Percentiles rank a stretch among this genome's conserved stretches.
Evolutionary conservation across 2,113 vertebrate species (phyloP).

Genomic region (Ceyx margarethae): DNA sequence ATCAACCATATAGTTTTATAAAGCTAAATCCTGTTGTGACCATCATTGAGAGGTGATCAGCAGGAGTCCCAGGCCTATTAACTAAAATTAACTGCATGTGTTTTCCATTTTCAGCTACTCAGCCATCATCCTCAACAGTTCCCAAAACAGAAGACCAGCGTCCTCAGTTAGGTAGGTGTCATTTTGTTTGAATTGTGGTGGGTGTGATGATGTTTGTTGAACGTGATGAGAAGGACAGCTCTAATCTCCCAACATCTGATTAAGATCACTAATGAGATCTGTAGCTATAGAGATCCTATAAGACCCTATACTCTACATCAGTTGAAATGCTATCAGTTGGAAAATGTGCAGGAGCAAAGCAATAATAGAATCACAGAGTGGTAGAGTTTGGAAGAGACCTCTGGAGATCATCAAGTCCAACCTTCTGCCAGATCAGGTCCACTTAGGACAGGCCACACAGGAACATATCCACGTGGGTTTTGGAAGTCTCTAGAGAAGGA

Average conservation of each 20-base stretch:
- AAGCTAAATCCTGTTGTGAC: background rate
- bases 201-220: background rate
- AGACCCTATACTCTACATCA: background rate
- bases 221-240: background rate
- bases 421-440: too few relatives aligned
- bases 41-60: background rate
- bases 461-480: too few relatives aligned
- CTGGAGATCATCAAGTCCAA: too few relatives aligned
- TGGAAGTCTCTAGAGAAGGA: too few relatives aligned
- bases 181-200: background rate
- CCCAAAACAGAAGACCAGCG: constrained; percentile 89
- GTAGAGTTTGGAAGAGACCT: too few relatives aligned
- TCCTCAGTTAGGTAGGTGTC: constrained; percentile 82
- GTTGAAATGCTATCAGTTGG: background rate
- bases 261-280: background rate
- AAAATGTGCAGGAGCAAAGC: background rate
- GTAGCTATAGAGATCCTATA: too few relatives aligned
- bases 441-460: too few relatives aligned
- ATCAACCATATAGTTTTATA: background rate
- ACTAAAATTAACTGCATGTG: background rate
- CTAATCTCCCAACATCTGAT: background rate
- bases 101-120: constrained; percentile 74
- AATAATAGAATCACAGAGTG: too few relatives aligned
- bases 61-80: background rate
- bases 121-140: constrained; percentile 81